These are phyloP conservation scores for Tapirus terrestris DNA, from an alignment of 2,113 vertebrate species.

Conservation along the genomic window DNA sequence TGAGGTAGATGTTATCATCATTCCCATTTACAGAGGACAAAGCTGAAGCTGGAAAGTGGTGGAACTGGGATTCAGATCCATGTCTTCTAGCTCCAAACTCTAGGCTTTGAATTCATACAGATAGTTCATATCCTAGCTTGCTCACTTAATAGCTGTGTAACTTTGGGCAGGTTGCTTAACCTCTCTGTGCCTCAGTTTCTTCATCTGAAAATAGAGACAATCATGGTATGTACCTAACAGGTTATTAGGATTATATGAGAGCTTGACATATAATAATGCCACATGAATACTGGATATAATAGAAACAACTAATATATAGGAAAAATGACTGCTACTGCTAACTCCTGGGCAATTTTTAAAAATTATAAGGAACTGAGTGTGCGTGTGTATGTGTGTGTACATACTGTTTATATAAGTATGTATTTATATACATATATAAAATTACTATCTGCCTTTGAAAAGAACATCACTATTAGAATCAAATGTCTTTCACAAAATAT, in stretches of 20 bases:
- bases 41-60: constrained; percentile 61
- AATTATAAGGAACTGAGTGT: constrained; percentile 25
- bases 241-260: constrained; percentile 53
- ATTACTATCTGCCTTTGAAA: constrained; percentile 48
- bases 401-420: not conserved
- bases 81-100: constrained; percentile 69
- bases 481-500: constrained; percentile 58
- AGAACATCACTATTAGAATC: constrained; percentile 13
- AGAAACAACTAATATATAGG: constrained; percentile 24
- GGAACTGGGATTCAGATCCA: constrained; percentile 68
- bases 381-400: not conserved
- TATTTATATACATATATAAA: not conserved
- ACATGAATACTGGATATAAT: not conserved
- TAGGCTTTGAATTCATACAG: constrained; percentile 64
- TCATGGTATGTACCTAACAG: constrained; percentile 51
- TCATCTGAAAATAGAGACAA: constrained; percentile 76
- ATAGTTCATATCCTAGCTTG: constrained; percentile 65
- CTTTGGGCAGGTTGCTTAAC: constrained; percentile 64
- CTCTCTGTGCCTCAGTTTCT: constrained; percentile 63
- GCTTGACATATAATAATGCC: constrained; percentile 39
- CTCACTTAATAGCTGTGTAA: constrained; percentile 67
- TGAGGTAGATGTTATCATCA: constrained; percentile 52
- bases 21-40: constrained; percentile 58
- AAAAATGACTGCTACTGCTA: not conserved
- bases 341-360: constrained; percentile 21